These are phyloP conservation scores for Phoenicopterus ruber DNA, from an alignment of 2,113 vertebrate genomes.

Conservation along the genomic window DNA sequence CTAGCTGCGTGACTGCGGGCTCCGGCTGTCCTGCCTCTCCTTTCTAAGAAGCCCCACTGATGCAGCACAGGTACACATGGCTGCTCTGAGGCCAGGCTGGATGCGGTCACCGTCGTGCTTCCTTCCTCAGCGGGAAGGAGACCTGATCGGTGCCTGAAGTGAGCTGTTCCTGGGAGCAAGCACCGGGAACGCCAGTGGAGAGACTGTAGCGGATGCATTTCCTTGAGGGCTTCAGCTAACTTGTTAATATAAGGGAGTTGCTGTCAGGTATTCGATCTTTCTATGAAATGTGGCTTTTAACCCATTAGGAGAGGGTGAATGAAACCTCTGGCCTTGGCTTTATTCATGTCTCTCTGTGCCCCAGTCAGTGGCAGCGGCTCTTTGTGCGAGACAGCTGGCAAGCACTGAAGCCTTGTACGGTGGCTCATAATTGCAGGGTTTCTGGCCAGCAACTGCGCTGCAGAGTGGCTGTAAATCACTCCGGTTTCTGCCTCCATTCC, in stretches of 20 bases:
- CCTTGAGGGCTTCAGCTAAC: not conserved
- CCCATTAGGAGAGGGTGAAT: not conserved
- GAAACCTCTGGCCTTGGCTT: not conserved
- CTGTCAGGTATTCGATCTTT: not conserved
- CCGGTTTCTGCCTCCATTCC: not conserved
- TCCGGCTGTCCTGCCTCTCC: not conserved
- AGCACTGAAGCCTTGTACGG: not conserved
- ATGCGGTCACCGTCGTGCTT: not conserved
- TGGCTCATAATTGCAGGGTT: slow-evolving; percentile 25
- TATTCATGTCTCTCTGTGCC: not conserved
- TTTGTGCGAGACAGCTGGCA: not conserved
- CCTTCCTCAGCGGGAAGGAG: slow-evolving; percentile 25
- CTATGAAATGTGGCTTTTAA: not conserved
- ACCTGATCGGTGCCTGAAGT: not conserved
- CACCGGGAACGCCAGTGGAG: not conserved
- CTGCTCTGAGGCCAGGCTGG: not conserved
- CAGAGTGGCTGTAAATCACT: slow-evolving; percentile 51
- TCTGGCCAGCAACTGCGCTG: not conserved
- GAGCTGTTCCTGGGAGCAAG: not conserved
- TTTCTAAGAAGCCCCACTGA: not conserved
- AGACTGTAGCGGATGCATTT: not conserved
- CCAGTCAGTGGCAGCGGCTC: not conserved
- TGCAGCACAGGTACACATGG: not conserved
- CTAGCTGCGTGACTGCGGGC: not conserved
- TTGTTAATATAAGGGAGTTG: not conserved